A percentile compares a stretch with the other conserved stretches of the same genome.
Conservation (phyloP, 1,140 invertebrate species). For the Oscheius sp. region DNA sequence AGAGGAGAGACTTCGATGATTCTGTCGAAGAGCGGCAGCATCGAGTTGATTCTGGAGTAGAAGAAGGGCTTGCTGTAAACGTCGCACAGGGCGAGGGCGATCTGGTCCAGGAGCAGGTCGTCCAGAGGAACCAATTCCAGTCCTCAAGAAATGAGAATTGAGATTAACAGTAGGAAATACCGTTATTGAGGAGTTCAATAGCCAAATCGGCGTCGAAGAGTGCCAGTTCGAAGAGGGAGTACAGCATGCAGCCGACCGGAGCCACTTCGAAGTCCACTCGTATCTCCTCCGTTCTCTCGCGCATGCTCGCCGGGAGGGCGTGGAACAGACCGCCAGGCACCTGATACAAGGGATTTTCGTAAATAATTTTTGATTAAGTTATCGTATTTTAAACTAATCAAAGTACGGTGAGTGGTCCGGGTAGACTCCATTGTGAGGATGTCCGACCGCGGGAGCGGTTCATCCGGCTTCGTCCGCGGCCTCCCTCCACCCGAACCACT, state of each 20-base stretch:
- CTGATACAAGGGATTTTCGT: too few relatives aligned
- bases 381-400: too few relatives aligned
- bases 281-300: background rate
- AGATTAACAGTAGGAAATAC: background rate
- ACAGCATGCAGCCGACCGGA: background rate
- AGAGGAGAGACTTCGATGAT: background rate
- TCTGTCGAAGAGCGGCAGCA: background rate
- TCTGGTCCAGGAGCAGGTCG: background rate
- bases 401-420: too few relatives aligned
- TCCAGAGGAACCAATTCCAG: background rate
- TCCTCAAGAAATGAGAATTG: background rate
- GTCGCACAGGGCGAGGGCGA: background rate
- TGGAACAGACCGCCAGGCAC: background rate
- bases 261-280: background rate
- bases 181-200: background rate
- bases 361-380: too few relatives aligned
- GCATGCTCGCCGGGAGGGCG: background rate
- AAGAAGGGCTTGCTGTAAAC: background rate
- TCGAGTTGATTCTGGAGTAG: background rate
- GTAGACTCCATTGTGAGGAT: too few relatives aligned
- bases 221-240: background rate
- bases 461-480: too few relatives aligned
- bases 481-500: too few relatives aligned
- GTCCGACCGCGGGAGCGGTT: too few relatives aligned
- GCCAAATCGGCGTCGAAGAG: background rate